Conservation (phyloP, 2,113 vertebrate species). For the Paedocypris sp. region DNA sequence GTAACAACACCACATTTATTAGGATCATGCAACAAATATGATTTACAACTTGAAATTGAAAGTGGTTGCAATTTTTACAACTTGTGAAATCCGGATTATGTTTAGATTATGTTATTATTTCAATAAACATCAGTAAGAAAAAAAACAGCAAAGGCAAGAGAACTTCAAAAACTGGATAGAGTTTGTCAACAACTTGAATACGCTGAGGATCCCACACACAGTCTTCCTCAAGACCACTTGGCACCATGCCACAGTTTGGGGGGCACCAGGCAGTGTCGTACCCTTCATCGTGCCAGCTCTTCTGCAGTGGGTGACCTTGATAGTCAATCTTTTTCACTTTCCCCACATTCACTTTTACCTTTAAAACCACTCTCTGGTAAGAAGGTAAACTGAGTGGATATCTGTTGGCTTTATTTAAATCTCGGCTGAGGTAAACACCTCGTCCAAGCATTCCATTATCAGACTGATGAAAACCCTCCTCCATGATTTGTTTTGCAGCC, state of each 20-base stretch:
- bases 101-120: slow-evolving; percentile 4
- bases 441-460: not conserved
- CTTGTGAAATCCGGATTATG: no score
- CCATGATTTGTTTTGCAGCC: not conserved
- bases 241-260: slow-evolving; percentile 23
- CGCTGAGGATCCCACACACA: slow-evolving; percentile 21
- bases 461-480: not conserved
- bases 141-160: not conserved
- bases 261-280: slow-evolving; percentile 38
- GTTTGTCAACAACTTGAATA: not conserved
- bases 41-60: no score
- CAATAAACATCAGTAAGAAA: not conserved
- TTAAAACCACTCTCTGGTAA: slow-evolving; percentile 7
- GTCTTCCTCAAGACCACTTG: slow-evolving; percentile 21
- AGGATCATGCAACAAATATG: no score
- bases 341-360: slow-evolving; percentile 24
- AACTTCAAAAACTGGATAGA: not conserved
- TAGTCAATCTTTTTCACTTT: slow-evolving; percentile 21
- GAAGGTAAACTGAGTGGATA: not conserved
- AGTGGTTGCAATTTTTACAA: no score
- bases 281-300: slow-evolving; percentile 11
- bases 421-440: slow-evolving; percentile 14
- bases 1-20: no score
- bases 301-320: slow-evolving; percentile 6
- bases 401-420: not conserved